Conservation (phyloP, 2,113 vertebrate species). For the Neolamprologus longior region DNA sequence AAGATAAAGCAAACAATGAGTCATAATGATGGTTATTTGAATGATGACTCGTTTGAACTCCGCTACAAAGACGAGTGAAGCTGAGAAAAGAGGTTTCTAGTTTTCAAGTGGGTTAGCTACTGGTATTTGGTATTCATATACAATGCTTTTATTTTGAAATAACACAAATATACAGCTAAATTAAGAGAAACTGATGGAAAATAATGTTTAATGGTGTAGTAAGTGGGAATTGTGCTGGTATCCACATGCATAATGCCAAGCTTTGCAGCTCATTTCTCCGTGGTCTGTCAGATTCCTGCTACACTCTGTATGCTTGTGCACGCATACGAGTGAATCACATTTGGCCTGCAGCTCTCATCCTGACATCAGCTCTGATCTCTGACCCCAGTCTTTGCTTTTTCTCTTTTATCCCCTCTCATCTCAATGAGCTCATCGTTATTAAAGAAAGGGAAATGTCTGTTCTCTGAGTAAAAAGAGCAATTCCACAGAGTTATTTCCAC, state of each 20-base stretch:
- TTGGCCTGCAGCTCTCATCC: neutral
- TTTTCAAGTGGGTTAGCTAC: neutral
- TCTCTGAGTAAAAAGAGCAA: neutral
- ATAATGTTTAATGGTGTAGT: accelerated
- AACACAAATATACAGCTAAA: neutral
- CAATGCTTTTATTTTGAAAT: neutral
- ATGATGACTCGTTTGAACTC: neutral
- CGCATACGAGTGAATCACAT: neutral
- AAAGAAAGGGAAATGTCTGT: neutral
- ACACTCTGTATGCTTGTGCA: neutral
- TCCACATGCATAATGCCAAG: neutral
- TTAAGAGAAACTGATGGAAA: neutral
- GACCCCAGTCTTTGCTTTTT: constrained; percentile 14
- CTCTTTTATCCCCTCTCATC: neutral
- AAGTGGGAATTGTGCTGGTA: neutral
- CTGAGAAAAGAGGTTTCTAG: neutral
- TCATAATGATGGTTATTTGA: neutral
- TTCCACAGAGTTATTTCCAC: neutral
- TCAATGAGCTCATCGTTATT: neutral
- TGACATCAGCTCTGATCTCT: constrained; percentile 31
- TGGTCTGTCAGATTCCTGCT: neutral
- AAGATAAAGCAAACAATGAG: neutral
- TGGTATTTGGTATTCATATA: neutral
- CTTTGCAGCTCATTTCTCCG: neutral
- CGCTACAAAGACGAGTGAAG: neutral